Evolutionary conservation across 1,140 invertebrate genomes (phyloP).

Genomic region (Leptinotarsa lineolata): DNA sequence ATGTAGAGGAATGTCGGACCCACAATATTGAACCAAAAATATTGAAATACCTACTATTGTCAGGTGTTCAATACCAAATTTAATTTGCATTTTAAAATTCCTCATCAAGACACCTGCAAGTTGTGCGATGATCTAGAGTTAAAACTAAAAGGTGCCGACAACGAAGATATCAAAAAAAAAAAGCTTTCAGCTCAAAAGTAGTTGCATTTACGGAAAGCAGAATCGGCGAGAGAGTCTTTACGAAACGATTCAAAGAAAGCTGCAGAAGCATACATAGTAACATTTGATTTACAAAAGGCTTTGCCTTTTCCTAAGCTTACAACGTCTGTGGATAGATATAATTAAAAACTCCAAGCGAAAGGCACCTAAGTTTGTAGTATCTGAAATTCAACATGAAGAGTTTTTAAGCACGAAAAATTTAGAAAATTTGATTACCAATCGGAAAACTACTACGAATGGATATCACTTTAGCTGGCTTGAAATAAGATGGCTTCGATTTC

Average conservation of each 20-base stretch:
- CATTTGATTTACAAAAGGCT: constrained; percentile 33
- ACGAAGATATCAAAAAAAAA: constrained; percentile 20
- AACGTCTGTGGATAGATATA: not conserved
- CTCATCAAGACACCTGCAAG: too few species aligned
- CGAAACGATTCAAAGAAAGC: constrained; percentile 8
- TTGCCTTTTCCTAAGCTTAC: constrained; percentile 27
- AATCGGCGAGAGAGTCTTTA: constrained; percentile 14
- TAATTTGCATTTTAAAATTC: constrained; percentile 32
- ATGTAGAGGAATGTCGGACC: constrained; percentile 14
- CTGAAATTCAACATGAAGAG: too few species aligned
- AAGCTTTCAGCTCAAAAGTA: constrained; percentile 19
- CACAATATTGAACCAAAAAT: not conserved
- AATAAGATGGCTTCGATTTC: not conserved
- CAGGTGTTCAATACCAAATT: constrained; percentile 19
- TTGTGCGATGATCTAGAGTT: constrained; percentile 20
- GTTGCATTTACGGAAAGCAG: constrained; percentile 22
- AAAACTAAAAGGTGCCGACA: not conserved
- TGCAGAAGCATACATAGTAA: constrained; percentile 21
- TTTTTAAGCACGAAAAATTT: not conserved
- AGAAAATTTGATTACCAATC: too few species aligned
- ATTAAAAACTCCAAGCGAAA: constrained; percentile 2
- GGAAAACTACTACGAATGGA: too few species aligned
- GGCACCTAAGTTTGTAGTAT: too few species aligned
- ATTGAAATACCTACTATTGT: constrained; percentile 17
- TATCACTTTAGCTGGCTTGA: not conserved